Evolutionary conservation across 2,113 vertebrate genomes (phyloP).

Genomic region (Saccopteryx bilineata): DNA sequence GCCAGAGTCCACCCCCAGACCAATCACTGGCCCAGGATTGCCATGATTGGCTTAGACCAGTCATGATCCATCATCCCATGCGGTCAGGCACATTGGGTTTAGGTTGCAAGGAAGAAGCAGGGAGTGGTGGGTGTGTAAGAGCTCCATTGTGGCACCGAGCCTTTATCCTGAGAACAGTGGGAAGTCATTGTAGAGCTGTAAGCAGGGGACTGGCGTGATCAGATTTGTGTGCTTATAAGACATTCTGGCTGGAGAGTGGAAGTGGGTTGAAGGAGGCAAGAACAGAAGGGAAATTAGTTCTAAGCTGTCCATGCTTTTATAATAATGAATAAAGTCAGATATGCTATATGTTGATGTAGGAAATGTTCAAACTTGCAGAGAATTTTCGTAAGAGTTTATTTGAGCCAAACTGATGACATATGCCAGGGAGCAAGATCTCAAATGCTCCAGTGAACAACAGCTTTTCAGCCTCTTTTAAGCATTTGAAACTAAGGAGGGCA

Average conservation of each 20-base stretch:
- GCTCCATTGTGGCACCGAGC: fast-evolving
- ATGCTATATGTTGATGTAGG: background rate
- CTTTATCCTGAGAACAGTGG: background rate
- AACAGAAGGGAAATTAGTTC: background rate
- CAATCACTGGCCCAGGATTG: background rate
- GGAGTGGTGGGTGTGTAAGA: background rate
- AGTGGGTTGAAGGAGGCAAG: background rate
- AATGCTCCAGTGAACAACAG: background rate
- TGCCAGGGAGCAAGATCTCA: background rate
- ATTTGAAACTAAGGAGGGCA: background rate
- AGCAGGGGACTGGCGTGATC: background rate
- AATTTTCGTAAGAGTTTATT: background rate
- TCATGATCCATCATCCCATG: background rate
- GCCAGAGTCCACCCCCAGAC: background rate
- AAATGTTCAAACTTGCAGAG: background rate
- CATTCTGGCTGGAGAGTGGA: background rate
- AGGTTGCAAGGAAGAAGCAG: background rate
- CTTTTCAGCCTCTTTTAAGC: background rate
- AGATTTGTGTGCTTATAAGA: constrained; percentile 23
- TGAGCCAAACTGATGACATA: background rate
- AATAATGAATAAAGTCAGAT: background rate
- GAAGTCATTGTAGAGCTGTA: background rate
- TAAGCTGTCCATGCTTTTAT: background rate
- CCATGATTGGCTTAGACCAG: background rate
- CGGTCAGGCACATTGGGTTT: background rate